These are phyloP conservation scores for Drosophila neonasuta DNA, from an alignment of 2,888 invertebrate species.

Conservation along the genomic window DNA sequence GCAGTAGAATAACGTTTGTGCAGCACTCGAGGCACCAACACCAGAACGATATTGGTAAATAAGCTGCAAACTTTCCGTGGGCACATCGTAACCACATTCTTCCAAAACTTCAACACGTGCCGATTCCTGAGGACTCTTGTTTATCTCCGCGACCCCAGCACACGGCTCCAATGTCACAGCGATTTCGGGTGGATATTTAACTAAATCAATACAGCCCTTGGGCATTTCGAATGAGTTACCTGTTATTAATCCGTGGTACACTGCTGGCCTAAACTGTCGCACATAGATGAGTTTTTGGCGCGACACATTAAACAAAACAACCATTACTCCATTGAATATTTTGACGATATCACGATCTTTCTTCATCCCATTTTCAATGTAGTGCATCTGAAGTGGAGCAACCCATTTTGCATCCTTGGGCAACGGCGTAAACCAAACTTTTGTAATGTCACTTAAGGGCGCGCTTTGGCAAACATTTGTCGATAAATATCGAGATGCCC, in stretches of 20 bases:
- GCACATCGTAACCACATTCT: constrained; percentile 87
- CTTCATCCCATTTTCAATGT: constrained; percentile 87
- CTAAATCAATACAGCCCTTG: constrained; percentile 84
- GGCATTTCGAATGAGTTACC: constrained; percentile 78
- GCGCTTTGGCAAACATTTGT: not conserved
- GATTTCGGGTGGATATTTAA: constrained; percentile 86
- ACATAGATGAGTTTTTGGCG: constrained; percentile 91
- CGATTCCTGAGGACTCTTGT: constrained; percentile 87
- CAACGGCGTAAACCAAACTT: constrained; percentile 82
- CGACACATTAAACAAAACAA: constrained; percentile 90
- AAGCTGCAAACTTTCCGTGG: constrained; percentile 29
- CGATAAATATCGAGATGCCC: constrained; percentile 4
- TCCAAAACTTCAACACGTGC: constrained; percentile 93
- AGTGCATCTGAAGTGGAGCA: constrained; percentile 88
- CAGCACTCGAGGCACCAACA: constrained; percentile 47
- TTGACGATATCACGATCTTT: constrained; percentile 92
- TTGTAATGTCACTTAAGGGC: constrained; percentile 62
- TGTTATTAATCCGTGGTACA: constrained; percentile 88
- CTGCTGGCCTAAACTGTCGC: constrained; percentile 93
- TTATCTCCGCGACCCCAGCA: constrained; percentile 96
- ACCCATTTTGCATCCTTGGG: constrained; percentile 88
- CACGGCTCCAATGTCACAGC: constrained; percentile 95
- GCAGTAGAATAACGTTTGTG: constrained; percentile 53
- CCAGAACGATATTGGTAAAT: constrained; percentile 54
- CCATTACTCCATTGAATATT: constrained; percentile 92